A percentile compares a stretch with the other conserved stretches of the same genome.
Conservation (phyloP, 2,797 vertebrate genomes). For the Ficedula albicollis region DNA sequence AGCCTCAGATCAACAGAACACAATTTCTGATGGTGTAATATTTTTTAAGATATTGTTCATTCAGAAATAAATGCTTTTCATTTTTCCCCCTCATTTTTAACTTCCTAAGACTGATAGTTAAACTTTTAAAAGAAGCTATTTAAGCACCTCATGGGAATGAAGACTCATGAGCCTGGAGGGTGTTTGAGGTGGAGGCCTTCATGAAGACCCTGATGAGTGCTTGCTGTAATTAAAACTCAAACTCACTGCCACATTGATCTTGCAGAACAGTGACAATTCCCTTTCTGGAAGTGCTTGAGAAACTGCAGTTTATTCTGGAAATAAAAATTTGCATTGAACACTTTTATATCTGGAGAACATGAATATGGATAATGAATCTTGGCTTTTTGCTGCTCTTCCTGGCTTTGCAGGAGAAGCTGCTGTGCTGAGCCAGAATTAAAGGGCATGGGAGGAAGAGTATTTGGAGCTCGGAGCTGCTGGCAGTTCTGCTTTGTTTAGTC, state of each 20-base stretch:
- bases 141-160: neutral
- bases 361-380: constrained; percentile 20
- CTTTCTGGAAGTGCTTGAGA: neutral
- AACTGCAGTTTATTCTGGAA: constrained; percentile 7
- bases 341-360: neutral
- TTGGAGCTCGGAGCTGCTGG: neutral
- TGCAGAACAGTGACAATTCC: neutral
- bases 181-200: neutral
- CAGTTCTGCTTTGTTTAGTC: neutral
- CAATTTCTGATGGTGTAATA: neutral
- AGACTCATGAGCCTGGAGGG: neutral
- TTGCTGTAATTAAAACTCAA: neutral
- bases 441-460: neutral
- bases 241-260: neutral
- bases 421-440: neutral
- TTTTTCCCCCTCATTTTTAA: neutral
- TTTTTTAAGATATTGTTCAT: neutral
- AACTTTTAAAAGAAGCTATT: neutral
- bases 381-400: neutral
- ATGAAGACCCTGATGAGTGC: neutral
- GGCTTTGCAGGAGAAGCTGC: neutral
- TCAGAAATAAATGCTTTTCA: neutral
- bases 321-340: neutral
- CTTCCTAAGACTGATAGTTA: neutral
- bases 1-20: neutral